Base-by-base conservation (phyloP, 2,888 invertebrate species). In the Agrypnus murinus region DNA sequence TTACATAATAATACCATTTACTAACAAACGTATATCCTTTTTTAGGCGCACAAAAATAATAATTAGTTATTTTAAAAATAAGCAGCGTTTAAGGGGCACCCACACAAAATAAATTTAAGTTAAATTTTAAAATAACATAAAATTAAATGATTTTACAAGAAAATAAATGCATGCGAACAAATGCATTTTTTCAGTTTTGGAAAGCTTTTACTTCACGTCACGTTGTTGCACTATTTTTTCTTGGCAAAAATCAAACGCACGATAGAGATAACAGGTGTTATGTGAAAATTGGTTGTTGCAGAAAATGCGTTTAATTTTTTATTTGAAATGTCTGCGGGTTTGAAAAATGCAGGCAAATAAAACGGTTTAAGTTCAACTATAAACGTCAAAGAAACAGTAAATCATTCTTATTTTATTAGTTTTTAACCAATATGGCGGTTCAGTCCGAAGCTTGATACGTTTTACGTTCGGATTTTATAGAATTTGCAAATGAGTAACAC, bases 331-430 rank as follows among this genome's bases (percentile, higher is more conserved):
- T 72, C 75, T 74, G 65, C 73, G 70, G 70, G 72, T 72, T 72
- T 73, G 73, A 77, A 75, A 77, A 77, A 75, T 73, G 72, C 74
- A 65, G 45, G 75, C 77, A 74, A 77, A 77, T 77, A 77, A 77
- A 75, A 77, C 75, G 74, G 73, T 74, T 77, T 75, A 77, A 77
- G 75, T 74, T 69, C 76, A 71, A 75, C 76, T 72, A 76, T 77
- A 77, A 77, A 77, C 76, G 77, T 77, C 77, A 76, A 70, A 71
- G 73, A 71, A 66, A 71, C 75, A 73, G 73, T 77, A 77, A 77
- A 77, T 77, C 77, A 77, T 76, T 60, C 64, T 64, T 72, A 75
- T 76, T 77, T 77, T 77, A 77, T 76, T 75, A 71, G 75, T 74
- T 76, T 74, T 76, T 72, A 71, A 66, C 74, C 75, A 75, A 74